Percentiles rank a stretch among this genome's conserved stretches.
These are phyloP conservation scores for Sarcophaga bullata DNA, from an alignment of 1,140 invertebrate genomes.

Conservation along the genomic window DNA sequence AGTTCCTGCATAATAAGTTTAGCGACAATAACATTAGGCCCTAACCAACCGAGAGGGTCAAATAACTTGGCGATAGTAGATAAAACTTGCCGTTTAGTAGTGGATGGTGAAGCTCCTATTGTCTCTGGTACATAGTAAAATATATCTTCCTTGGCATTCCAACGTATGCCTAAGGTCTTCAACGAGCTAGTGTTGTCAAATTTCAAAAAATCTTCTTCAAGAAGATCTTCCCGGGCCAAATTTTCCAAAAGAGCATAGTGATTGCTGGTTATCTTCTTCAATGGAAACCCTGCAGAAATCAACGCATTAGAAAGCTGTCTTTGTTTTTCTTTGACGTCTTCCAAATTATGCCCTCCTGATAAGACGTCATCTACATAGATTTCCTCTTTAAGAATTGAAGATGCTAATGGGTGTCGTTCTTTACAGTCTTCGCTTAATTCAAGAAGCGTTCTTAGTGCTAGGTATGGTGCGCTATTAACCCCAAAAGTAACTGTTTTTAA, in stretches of 20 bases:
- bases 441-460: slow-evolving; percentile 18
- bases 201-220: slow-evolving; percentile 21
- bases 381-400: background rate
- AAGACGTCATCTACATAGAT: slow-evolving; percentile 38
- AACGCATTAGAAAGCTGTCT: background rate
- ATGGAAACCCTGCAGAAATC: background rate
- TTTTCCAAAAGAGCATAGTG: background rate
- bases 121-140: background rate
- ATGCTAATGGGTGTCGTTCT: background rate
- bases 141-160: background rate
- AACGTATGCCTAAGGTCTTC: background rate
- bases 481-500: slow-evolving; percentile 31
- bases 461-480: slow-evolving; percentile 25
- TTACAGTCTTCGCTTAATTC: slow-evolving; percentile 13
- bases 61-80: background rate
- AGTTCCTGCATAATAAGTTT: too few species aligned
- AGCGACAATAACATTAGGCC: background rate
- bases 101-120: too few species aligned
- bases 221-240: slow-evolving; percentile 24
- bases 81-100: background rate
- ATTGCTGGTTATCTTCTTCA: slow-evolving; percentile 7
- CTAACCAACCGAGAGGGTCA: background rate
- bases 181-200: background rate
- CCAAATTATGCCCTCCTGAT: background rate
- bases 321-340: background rate